phyloP scores from a whole-genome alignment of 2,888 invertebrate genomes.

The Nineta flava region DNA sequence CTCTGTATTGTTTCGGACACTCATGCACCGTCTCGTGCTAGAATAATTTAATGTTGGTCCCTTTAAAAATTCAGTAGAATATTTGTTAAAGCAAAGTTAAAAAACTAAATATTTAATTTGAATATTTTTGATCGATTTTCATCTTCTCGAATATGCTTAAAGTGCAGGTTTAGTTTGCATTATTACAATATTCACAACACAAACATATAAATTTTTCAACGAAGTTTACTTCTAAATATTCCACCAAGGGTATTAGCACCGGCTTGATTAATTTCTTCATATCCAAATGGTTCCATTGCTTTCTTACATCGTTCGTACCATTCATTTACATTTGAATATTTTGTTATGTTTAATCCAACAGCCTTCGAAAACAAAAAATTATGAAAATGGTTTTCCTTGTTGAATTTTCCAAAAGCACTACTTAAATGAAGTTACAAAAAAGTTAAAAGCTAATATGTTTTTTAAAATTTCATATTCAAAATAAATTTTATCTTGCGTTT shows the following conservation, averaged over 20 bases:
- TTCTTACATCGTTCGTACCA: slow-evolving; percentile 54
- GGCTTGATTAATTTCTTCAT: slow-evolving; percentile 44
- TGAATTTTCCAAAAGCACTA: no score
- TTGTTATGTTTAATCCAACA: slow-evolving; percentile 36
- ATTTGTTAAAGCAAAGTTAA: no score
- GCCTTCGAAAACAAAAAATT: slow-evolving; percentile 28
- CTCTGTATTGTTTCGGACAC: no score
- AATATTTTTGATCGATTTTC: no score
- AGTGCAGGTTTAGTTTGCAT: no score
- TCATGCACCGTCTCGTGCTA: no score
- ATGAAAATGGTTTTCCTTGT: no score
- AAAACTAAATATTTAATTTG: no score
- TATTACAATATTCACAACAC: no score
- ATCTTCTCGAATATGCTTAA: no score
- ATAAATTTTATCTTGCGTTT: neutral
- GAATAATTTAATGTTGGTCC: no score
- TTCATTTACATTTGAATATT: slow-evolving; percentile 36
- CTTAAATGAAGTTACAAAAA: neutral
- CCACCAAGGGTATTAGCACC: slow-evolving; percentile 39
- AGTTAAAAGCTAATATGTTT: neutral
- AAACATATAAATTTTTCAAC: neutral
- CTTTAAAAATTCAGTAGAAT: no score
- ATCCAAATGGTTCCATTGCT: slow-evolving; percentile 46
- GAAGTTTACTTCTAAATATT: slow-evolving; percentile 32
- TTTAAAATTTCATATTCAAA: neutral